Base-by-base conservation (phyloP, 2,888 invertebrate species). In the Heteropelma amictum region DNA sequence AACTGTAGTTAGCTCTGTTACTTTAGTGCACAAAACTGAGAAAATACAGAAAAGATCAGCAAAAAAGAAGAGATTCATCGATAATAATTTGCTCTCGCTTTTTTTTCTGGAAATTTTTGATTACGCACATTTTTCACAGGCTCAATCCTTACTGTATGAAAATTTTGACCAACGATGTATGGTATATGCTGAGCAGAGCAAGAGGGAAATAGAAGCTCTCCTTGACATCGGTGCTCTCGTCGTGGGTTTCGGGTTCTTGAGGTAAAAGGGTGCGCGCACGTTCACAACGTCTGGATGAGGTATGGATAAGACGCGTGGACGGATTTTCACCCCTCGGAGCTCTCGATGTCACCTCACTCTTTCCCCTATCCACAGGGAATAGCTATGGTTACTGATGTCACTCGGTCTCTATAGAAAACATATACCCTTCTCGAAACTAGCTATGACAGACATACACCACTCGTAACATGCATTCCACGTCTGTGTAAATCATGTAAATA, bases 371-470 rank as follows among this genome's bases (percentile, higher is more conserved):
- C 33, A 23, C 54, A 23, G 54, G 26, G 61, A 60, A 61, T 65
- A 47, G 60, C 51, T 42, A 58, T 51, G 58, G 51, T 61, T 54
- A 47, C 61, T 28, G 35, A 56, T 42, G 42, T n/a, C 35, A 56
- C 56, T 49, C 33, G 56, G 33, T 58, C 72, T 53, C 68, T 45
- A 53, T 63, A 38, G 72, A 76, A n/a, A n/a, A n/a, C n/a, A n/a
- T n/a, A 76, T 72, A 68, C 72, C 68, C 72, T 76, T 64, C 58
- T 45, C 51, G 17, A 56, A 60, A 68, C 45, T 63, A 49, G 47
- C 67, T 51, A 30, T 68, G 51, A 26, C 49, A 40, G 49, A 51
- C 42, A 60, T 49, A 51, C 68, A 61, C 47, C 60, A 14, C 53
- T 53, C 28, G 65, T 54, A 45, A 60, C 47, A 53, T 73, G 28